Evolutionary conservation across 2,888 invertebrate genomes (phyloP), one percentile per base, ranked within the genome.

Genomic region (Seira musarum): DNA sequence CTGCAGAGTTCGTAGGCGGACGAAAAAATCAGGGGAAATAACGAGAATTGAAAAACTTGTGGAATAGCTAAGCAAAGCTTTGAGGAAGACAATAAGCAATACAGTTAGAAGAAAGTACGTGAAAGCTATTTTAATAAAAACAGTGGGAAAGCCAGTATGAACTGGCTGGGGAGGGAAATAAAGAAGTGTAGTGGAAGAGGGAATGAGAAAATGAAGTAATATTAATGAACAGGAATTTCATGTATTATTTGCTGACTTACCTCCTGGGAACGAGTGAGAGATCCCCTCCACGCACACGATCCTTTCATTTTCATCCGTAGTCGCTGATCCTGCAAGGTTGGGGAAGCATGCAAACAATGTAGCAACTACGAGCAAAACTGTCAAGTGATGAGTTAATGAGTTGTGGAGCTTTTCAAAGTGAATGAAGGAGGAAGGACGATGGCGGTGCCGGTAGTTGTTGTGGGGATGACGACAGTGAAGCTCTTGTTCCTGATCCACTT

Each of bases 331-430:
- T 19, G 63, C 72, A 19, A 68, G 64, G 25, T 30, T 68, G 53
- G 79, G 79, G 68, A 79, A 63, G 64, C 25, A 79, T 68, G 79
- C 68, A 53, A 79, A 53, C 40, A 73, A 57, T 21, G 65, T 17
- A 49, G 68, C 40, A 22, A 72, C 49, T 24, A 79, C 19, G 61
- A 79, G 79, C 79, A 68, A 61, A 67, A 79, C 72, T 73, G 73
- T 64, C 72, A 79, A 68, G 30, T 79, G 72, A 49, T 63, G 49
- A 19, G 63, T 35, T 53, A 73, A 57, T 73, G 68, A 73, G 68
- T 68, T 72, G n/a, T n/a, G n/a, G 72, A 79, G 73, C 73, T 35
- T 61, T 68, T 35, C 40, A 8, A 5, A 8, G 40, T 40, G 40
- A 40, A 13, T 8, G 6, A 13, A 40, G 40, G 40, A 40, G 40